These are phyloP conservation scores for Anarsia innoxiella DNA, from an alignment of 2,888 invertebrate species.

Conservation along the genomic window DNA sequence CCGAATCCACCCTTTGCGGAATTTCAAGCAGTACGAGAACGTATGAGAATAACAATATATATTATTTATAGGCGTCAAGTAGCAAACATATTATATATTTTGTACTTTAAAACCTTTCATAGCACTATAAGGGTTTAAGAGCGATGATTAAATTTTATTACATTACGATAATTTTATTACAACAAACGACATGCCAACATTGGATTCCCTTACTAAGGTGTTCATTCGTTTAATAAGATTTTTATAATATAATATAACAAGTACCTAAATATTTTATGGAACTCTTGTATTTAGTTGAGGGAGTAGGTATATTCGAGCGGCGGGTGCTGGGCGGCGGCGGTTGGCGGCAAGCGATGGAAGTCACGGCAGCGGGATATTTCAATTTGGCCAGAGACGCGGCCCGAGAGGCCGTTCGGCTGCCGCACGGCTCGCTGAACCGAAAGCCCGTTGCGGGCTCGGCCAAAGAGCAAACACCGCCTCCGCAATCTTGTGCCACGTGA, in stretches of 20 bases:
- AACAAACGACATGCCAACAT: too few species aligned
- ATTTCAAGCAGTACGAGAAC: too few species aligned
- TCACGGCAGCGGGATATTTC: slow-evolving; percentile 64
- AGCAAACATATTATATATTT: too few species aligned
- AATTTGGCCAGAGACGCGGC: slow-evolving; percentile 71
- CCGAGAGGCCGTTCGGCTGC: slow-evolving; percentile 64
- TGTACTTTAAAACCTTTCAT: too few species aligned
- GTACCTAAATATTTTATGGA: too few species aligned
- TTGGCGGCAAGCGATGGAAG: slow-evolving; percentile 36
- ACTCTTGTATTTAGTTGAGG: slow-evolving; percentile 25
- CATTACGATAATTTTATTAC: too few species aligned
- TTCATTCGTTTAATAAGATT: too few species aligned
- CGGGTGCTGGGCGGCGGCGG: slow-evolving; percentile 26
- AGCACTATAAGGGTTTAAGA: too few species aligned
- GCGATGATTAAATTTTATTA: too few species aligned
- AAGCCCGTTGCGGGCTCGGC: slow-evolving; percentile 65
- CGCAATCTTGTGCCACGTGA: slow-evolving; percentile 72
- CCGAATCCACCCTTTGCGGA: slow-evolving; percentile 10
- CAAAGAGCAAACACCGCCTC: slow-evolving; percentile 74
- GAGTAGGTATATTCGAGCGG: slow-evolving; percentile 14
- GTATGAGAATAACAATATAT: slow-evolving; percentile 1
- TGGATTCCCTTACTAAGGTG: slow-evolving; percentile 12
- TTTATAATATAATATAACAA: slow-evolving; percentile 27
- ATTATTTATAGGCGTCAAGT: background rate
- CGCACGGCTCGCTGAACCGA: slow-evolving; percentile 71